Conservation (phyloP, 2,113 vertebrate species). For the Stegostoma tigrinum region DNA sequence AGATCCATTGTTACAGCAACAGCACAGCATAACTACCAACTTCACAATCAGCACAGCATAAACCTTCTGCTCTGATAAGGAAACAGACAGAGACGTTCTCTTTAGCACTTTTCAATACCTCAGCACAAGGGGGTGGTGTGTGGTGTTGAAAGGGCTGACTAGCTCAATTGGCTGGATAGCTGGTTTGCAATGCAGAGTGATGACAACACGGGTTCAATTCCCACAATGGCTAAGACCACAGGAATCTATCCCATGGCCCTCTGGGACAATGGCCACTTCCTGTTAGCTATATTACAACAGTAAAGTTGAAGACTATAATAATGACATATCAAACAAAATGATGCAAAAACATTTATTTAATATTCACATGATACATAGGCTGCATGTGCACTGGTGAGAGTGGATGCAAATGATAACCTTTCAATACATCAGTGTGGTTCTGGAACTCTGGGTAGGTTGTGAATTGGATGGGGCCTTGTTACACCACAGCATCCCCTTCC, state of each 20-base stretch:
- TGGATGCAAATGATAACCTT: background rate
- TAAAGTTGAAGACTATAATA: too few relatives aligned
- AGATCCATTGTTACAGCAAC: background rate
- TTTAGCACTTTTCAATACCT: background rate
- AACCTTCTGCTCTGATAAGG: background rate
- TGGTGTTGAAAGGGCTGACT: too few relatives aligned
- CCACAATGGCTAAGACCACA: too few relatives aligned
- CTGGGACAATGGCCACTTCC: too few relatives aligned
- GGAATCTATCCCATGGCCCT: too few relatives aligned
- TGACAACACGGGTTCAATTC: too few relatives aligned
- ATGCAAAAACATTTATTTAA: background rate
- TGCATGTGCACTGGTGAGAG: background rate
- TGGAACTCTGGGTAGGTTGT: background rate
- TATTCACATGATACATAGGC: conserved; percentile 16
- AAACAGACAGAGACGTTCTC: background rate
- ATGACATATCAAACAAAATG: background rate
- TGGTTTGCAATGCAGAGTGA: too few relatives aligned
- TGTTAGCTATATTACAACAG: too few relatives aligned
- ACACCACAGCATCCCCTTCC: background rate
- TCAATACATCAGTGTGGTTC: background rate
- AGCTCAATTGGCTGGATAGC: too few relatives aligned
- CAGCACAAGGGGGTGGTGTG: background rate
- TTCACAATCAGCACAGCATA: background rate
- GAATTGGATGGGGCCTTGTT: background rate
- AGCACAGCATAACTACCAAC: background rate